These are phyloP conservation scores for Littorina saxatilis DNA, from an alignment of 1,140 invertebrate genomes.

Conservation along the genomic window DNA sequence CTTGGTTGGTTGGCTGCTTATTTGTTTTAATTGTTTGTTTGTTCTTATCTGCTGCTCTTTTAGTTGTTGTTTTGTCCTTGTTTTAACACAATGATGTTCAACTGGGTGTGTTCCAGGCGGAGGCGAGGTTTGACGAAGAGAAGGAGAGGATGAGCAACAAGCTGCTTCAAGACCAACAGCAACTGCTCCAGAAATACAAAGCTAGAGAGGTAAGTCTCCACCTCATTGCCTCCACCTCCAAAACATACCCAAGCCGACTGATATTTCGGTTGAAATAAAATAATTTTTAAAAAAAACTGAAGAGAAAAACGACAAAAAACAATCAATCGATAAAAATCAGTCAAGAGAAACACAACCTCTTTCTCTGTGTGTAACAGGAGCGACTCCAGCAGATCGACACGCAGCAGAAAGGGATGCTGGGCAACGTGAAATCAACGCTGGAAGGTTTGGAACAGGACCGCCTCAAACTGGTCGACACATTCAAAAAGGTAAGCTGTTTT, in stretches of 20 bases:
- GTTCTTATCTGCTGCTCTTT: no score
- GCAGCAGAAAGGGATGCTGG: conserved; percentile 70
- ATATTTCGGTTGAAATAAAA: no score
- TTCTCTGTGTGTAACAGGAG: conserved; percentile 49
- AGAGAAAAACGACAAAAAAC: neutral
- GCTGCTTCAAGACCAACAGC: conserved; percentile 63
- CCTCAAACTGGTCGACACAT: conserved; percentile 59
- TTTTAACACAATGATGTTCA: no score
- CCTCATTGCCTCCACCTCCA: no score
- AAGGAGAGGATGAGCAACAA: conserved; percentile 62
- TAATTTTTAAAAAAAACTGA: neutral
- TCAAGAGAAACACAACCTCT: no score
- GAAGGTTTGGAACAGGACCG: conserved; percentile 63
- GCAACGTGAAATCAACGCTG: conserved; percentile 63
- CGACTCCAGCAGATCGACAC: conserved; percentile 69
- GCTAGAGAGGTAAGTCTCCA: conserved; percentile 63
- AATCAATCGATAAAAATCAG: no score
- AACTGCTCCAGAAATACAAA: conserved; percentile 66
- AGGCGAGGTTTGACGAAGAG: conserved; percentile 71
- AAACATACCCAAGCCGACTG: no score
- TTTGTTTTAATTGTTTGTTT: no score
- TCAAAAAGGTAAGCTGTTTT: conserved; percentile 64
- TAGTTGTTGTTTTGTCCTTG: no score
- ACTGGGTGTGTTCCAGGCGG: conserved; percentile 57
- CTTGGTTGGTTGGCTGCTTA: no score